Percentiles rank a stretch among this genome's conserved stretches.
Conservation (phyloP, 2,888 invertebrate genomes). For the Neoaliturus tenellus region DNA sequence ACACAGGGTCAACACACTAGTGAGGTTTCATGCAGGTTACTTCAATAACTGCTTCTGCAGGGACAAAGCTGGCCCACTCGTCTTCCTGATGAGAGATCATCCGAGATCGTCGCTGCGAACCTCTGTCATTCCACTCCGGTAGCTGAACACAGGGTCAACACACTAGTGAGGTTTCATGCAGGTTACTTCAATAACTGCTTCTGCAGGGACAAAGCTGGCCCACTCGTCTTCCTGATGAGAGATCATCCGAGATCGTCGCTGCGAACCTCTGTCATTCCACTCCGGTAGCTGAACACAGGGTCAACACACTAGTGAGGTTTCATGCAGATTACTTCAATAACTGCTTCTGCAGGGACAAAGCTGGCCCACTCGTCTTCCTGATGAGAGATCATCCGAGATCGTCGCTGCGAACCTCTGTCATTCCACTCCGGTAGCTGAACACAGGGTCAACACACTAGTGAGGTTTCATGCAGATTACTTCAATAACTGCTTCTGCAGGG, state of each 20-base stretch:
- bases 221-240: slow-evolving; percentile 43
- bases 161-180: background rate
- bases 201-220: slow-evolving; percentile 44
- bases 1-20: background rate
- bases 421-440: too few relatives aligned
- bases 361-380: background rate
- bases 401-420: too few relatives aligned
- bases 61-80: slow-evolving; percentile 33
- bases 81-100: slow-evolving; percentile 34
- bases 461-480: too few relatives aligned
- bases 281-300: slow-evolving; percentile 12
- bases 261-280: background rate
- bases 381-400: slow-evolving; percentile 3
- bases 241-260: background rate
- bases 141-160: slow-evolving; percentile 4
- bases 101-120: background rate
- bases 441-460: too few relatives aligned
- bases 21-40: background rate
- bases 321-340: background rate
- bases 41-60: slow-evolving; percentile 54
- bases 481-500: too few relatives aligned
- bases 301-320: too few relatives aligned
- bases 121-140: background rate
- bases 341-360: slow-evolving; percentile 15
- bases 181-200: slow-evolving; percentile 51